Evolutionary conservation across 2,113 vertebrate genomes (phyloP), one percentile per base, ranked within the genome.

Genomic region (Plotosus lineatus): DNA sequence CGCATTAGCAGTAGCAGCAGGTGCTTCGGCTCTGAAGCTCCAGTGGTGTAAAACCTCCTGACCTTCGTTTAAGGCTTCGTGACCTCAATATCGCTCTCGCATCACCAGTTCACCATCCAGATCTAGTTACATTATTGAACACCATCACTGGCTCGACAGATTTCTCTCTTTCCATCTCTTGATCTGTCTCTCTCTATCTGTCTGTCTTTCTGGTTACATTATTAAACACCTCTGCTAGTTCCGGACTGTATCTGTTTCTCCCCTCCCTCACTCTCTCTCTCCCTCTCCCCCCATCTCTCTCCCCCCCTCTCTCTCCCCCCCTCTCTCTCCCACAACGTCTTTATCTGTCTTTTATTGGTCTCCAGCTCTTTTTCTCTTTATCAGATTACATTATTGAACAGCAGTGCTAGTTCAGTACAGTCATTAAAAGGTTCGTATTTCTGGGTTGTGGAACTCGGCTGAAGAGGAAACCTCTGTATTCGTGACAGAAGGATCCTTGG

Each of bases 111-210:
- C 69, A 73, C 69, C 69, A 73, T 51, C 46, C 46, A 73, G 28
- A 51, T 73, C 46, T 73, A 73, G 69, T 73, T 73, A 73, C 69
- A 73, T 73, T 73, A 73, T 73, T 51, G 69, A 73, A 73, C 69
- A 73, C 46, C 19, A 51, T 36, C 19, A 4, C 69, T 12, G 12
- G 28, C 69, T 51, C 2, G 17, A 46, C 28, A 51, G 14, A 50
- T 19, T 72, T 60, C 74, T 60, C 19, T 74, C 74, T 60, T n/a
- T 5, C 3, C 8, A 7, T 72, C 42, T 46, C 42, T 44, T 26
- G 3, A n/a, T 44, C 42, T 33, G 26, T 72, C 69, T 72, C 44
- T 48, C 40, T 71, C 38, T 65, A 8, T 40, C 66, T 28, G 6
- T 72, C 46, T 50, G 69, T 33, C 44, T 50, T n/a, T 72, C 26